phyloP scores from a whole-genome alignment of 92 coral and sea anemone genomes.

The Heteractis magnifica region DNA sequence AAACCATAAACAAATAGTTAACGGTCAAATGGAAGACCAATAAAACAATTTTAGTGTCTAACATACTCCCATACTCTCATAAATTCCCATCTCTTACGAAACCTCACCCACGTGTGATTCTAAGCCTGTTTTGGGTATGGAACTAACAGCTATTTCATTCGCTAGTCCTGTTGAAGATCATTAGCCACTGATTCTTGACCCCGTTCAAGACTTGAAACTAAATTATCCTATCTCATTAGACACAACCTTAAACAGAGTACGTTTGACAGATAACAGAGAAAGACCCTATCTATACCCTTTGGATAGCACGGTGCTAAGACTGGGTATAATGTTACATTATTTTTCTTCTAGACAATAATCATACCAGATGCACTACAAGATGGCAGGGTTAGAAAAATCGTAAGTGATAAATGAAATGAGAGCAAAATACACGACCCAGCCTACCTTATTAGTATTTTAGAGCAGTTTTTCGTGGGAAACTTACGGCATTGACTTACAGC shows the following conservation, averaged over 20 bases:
- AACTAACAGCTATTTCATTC: neutral
- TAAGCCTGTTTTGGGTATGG: neutral
- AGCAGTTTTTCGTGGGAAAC: too few relatives aligned
- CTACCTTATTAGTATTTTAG: neutral
- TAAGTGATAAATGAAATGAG: conserved; percentile 38
- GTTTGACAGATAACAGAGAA: neutral
- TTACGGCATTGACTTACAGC: too few relatives aligned
- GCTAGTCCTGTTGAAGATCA: neutral
- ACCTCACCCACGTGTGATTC: neutral
- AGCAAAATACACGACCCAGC: neutral
- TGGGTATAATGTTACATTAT: neutral
- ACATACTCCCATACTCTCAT: too few relatives aligned
- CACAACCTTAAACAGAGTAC: neutral
- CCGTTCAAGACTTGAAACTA: neutral
- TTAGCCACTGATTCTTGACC: neutral
- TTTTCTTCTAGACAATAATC: conserved; percentile 73
- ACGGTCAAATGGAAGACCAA: too few relatives aligned
- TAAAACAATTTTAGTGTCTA: too few relatives aligned
- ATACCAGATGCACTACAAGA: conserved; percentile 82
- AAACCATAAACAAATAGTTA: too few relatives aligned
- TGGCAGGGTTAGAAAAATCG: conserved; percentile 67
- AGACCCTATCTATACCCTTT: neutral
- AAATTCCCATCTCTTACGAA: too few relatives aligned
- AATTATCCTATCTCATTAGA: conserved; percentile 13
- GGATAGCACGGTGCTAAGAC: neutral